Base-by-base conservation (phyloP, 2,888 invertebrate genomes). In the Macropis europaea region DNA sequence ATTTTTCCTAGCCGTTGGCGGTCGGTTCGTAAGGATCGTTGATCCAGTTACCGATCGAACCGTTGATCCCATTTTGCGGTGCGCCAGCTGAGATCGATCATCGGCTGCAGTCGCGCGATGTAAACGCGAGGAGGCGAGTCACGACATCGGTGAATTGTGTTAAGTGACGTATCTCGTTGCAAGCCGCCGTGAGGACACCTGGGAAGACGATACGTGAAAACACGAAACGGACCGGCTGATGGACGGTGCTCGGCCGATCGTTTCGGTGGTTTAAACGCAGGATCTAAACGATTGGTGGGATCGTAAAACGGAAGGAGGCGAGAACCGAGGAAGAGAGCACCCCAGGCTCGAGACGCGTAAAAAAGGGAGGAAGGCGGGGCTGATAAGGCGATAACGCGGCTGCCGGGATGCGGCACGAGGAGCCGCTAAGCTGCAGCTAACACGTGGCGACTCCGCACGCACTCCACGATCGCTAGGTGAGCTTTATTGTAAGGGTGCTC, bases 331-430 rank as follows among this genome's bases (percentile, higher is more conserved):
- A 38, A 11, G 15, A 36, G 3, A 40, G 40, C 47, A 13, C 15
- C 30, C 40, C 6, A 47, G 53, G 54, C 48, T 30, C 30, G 11
- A 56, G 30, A 15, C 42, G 50, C 50, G 47, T n/a, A n/a, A n/a
- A n/a, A 42, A 43, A 59, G 50, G 62, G 61, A 32, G 48, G 56
- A 67, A 62, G 48, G 38, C 53, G 68, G 66, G 57, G 72, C 45
- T 56, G 78, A 77, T 79, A 77, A 71, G 77, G 76, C 70, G 75
- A 77, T 76, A 71, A 74, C 59, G 79, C 75, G 77, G 83, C 79
- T 81, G 88, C 83, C 89, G 89, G 88, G 89, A 90, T 90, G 89
- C 88, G 85, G 87, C 88, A 88, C 87, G 83, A 84, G 87, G 84
- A 84, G 85, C 84, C 82, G 71, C 78, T 83, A 73, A 84, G 84